Conservation (phyloP, 2,797 vertebrate genomes). For the Hafferia zeledoni region DNA sequence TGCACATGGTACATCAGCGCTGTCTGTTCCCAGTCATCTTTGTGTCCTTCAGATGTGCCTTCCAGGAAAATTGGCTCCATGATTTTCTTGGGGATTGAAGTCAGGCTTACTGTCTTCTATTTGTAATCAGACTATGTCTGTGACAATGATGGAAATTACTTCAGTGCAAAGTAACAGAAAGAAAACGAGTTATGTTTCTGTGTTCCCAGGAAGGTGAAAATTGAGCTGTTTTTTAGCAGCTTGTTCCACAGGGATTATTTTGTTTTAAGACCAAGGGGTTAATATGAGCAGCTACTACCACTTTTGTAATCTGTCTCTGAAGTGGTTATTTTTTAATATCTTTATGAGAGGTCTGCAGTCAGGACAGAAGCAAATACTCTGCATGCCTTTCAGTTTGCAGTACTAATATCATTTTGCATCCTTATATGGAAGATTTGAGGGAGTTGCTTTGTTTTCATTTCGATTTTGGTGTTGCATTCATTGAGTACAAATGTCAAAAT, state of each 20-base stretch:
- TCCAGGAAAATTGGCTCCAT: neutral
- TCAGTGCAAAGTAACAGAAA: neutral
- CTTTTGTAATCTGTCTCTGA: neutral
- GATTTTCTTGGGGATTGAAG: neutral
- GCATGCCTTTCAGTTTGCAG: neutral
- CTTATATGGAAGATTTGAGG: neutral
- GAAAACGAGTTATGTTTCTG: neutral
- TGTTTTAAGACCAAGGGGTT: neutral
- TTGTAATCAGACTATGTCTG: neutral
- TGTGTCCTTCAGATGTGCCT: neutral
- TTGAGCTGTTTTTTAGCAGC: neutral
- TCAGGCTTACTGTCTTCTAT: neutral
- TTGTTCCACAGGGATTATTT: neutral
- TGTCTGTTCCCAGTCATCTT: neutral
- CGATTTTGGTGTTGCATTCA: neutral
- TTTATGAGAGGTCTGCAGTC: neutral
- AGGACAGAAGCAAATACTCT: neutral
- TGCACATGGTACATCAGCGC: neutral
- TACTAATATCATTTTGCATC: neutral
- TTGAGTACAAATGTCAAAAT: neutral
- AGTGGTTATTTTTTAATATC: neutral
- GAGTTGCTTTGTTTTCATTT: neutral
- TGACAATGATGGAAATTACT: neutral
- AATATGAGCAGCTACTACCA: neutral
- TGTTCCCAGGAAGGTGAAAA: neutral